Conservation (phyloP, 2,797 vertebrate genomes). For the Hirundo rustica region DNA sequence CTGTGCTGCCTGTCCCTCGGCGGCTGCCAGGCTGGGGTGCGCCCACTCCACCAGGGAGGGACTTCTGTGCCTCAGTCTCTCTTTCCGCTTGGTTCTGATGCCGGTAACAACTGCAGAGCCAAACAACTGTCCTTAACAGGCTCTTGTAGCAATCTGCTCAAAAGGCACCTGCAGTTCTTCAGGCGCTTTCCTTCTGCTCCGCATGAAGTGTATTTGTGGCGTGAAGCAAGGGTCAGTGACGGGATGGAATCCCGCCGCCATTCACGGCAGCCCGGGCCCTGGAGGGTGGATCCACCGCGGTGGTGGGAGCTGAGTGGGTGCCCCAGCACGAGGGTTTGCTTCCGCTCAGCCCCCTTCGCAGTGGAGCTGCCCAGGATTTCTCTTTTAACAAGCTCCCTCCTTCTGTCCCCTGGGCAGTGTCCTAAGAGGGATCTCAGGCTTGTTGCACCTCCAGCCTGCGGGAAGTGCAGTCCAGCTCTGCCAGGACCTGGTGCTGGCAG, state of each 20-base stretch:
- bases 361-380: background rate
- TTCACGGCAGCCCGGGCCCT: accelerated
- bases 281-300: accelerated
- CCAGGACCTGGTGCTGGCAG: background rate
- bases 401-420: background rate
- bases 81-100: background rate
- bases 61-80: background rate
- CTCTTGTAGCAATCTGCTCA: background rate
- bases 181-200: background rate
- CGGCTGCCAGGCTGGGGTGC: accelerated
- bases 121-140: background rate
- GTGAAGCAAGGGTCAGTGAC: background rate
- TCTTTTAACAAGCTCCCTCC: background rate
- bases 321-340: background rate
- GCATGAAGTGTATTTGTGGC: background rate
- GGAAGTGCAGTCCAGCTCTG: accelerated
- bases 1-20: accelerated
- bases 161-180: background rate
- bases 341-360: background rate
- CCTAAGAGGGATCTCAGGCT: background rate
- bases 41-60: accelerated
- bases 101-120: background rate
- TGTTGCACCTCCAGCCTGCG: accelerated
- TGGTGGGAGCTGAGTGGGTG: background rate
- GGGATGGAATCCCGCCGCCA: accelerated